These are phyloP conservation scores for Hemibagrus wyckioides DNA, from an alignment of 2,113 vertebrate species.

Conservation along the genomic window DNA sequence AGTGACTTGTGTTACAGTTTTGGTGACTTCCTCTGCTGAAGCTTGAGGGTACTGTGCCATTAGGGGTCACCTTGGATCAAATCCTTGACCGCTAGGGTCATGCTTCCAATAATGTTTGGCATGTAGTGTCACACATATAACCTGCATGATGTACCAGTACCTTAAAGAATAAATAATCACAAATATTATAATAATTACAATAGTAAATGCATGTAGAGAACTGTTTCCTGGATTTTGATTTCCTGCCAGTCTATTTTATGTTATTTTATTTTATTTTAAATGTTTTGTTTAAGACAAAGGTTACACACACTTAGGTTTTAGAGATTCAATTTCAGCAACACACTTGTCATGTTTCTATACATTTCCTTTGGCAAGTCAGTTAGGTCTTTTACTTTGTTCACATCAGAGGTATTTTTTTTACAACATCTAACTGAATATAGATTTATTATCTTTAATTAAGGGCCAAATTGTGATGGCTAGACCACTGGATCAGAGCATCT, in stretches of 20 bases:
- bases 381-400: background rate
- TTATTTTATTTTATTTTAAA: too few species aligned
- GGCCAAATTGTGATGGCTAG: too few species aligned
- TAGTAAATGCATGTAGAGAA: background rate
- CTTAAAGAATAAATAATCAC: background rate
- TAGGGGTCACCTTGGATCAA: slow-evolving; percentile 2
- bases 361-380: background rate
- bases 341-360: too few species aligned
- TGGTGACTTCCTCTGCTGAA: background rate
- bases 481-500: too few species aligned
- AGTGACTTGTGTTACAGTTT: slow-evolving; percentile 3
- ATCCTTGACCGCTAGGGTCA: slow-evolving; percentile 11
- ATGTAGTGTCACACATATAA: background rate
- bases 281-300: too few species aligned
- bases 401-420: background rate
- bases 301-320: background rate
- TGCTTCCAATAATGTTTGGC: background rate
- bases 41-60: background rate
- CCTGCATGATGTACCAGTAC: background rate
- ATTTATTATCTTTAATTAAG: background rate
- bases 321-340: background rate
- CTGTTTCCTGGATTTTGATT: background rate
- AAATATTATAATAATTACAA: background rate
- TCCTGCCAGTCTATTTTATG: background rate
- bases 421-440: background rate